These are phyloP conservation scores for Popillia japonica DNA, from an alignment of 1,140 invertebrate species.

Conservation along the genomic window DNA sequence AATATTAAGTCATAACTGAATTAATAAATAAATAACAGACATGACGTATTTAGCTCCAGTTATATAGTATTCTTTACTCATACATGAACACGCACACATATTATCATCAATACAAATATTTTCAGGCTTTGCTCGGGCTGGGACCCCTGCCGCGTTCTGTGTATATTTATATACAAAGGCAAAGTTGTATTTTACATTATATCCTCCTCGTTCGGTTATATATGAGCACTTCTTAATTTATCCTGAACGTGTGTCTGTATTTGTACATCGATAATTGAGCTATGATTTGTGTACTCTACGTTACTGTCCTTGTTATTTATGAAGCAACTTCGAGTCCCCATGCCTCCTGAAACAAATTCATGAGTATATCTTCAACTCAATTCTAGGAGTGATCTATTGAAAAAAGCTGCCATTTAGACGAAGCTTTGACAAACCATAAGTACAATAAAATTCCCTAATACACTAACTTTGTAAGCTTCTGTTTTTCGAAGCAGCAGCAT, in stretches of 20 bases:
- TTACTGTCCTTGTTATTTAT: constrained; percentile 13
- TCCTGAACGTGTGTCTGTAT: constrained; percentile 47
- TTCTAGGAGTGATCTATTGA: not conserved
- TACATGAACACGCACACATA: constrained; percentile 27
- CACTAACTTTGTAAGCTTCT: too few species aligned
- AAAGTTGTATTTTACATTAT: constrained; percentile 48
- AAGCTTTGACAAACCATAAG: too few species aligned
- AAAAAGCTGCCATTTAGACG: too few species aligned
- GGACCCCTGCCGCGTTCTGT: constrained; percentile 41
- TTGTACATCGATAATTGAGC: constrained; percentile 50
- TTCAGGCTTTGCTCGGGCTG: constrained; percentile 39
- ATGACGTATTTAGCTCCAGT: constrained; percentile 38
- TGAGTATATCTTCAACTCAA: not conserved
- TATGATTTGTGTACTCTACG: constrained; percentile 48
- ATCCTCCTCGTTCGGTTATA: constrained; percentile 47
- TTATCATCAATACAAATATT: constrained; percentile 43
- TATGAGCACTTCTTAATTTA: constrained; percentile 48
- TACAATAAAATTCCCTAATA: too few species aligned
- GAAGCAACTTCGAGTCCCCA: not conserved
- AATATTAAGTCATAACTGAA: constrained; percentile 34
- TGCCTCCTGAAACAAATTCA: not conserved
- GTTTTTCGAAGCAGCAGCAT: too few species aligned
- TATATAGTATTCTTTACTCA: constrained; percentile 35
- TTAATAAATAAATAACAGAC: constrained; percentile 38
- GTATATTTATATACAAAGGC: constrained; percentile 45